Evolutionary conservation across 2,797 vertebrate genomes (phyloP).

Genomic region (Darevskia nairensis): DNA sequence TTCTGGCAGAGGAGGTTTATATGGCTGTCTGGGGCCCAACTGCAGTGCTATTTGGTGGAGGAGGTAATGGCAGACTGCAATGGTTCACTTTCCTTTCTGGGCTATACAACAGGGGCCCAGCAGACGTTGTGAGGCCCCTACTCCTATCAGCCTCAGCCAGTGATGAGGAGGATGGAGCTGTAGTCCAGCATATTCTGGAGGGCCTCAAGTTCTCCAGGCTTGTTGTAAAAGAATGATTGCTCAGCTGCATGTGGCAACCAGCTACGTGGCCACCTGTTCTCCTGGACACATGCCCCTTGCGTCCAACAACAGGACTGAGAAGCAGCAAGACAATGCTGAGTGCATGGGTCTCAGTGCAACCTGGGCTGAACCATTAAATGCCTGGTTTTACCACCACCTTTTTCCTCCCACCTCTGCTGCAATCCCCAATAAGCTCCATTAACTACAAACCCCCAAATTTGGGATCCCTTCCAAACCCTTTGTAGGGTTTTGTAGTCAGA

Average conservation of each 20-base stretch:
- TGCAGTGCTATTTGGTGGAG: background rate
- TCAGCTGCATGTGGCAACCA: background rate
- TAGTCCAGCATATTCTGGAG: too few relatives aligned
- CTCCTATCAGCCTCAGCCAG: background rate
- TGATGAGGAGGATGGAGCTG: too few relatives aligned
- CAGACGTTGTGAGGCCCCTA: too few relatives aligned
- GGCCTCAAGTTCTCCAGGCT: too few relatives aligned
- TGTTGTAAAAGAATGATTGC: background rate
- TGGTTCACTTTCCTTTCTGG: background rate
- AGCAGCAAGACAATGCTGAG: background rate
- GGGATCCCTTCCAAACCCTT: too few relatives aligned
- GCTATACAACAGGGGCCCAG: too few relatives aligned
- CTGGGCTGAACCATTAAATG: background rate
- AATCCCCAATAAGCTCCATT: too few relatives aligned
- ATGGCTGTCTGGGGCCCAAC: background rate
- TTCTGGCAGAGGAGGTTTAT: background rate
- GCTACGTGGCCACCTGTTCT: background rate
- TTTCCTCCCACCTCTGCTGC: too few relatives aligned
- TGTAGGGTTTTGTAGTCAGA: too few relatives aligned
- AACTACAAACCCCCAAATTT: too few relatives aligned
- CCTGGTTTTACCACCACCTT: background rate
- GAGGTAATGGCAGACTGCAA: background rate
- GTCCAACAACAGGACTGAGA: background rate
- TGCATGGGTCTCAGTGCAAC: background rate
- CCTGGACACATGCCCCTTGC: background rate